Evolutionary conservation across 2,113 vertebrate species (phyloP).

Genomic region (Charadrius vociferus): DNA sequence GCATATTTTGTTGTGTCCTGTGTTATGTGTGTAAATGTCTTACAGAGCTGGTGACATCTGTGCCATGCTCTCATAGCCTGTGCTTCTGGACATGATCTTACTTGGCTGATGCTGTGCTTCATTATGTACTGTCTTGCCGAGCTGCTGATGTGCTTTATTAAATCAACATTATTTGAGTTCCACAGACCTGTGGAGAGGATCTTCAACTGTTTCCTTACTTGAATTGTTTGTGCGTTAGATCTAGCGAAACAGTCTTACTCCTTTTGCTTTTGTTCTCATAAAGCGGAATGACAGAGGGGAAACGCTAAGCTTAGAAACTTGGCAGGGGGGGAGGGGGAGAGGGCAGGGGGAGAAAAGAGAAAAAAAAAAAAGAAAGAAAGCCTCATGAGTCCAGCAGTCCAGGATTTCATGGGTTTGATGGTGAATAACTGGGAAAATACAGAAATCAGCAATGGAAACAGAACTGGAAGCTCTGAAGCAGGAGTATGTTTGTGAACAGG

Average conservation of each 20-base stretch:
- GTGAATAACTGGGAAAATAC: background rate
- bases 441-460: background rate
- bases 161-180: background rate
- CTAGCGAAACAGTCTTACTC: background rate
- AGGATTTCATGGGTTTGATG: background rate
- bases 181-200: background rate
- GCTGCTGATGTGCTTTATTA: background rate
- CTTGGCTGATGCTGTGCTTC: background rate
- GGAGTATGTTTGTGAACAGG: background rate
- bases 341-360: no score
- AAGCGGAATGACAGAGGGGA: background rate
- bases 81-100: background rate
- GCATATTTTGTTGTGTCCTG: background rate
- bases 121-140: background rate
- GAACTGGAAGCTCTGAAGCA: background rate
- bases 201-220: background rate
- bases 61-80: background rate
- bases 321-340: no score
- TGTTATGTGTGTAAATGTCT: background rate
- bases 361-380: accelerated
- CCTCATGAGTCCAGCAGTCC: background rate
- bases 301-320: background rate
- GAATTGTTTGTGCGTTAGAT: background rate
- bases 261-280: background rate
- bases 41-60: background rate